A percentile compares a stretch with the other conserved stretches of the same genome.
phyloP scores from a whole-genome alignment of 2,888 invertebrate genomes.

The Odontocerum albicorne region DNA sequence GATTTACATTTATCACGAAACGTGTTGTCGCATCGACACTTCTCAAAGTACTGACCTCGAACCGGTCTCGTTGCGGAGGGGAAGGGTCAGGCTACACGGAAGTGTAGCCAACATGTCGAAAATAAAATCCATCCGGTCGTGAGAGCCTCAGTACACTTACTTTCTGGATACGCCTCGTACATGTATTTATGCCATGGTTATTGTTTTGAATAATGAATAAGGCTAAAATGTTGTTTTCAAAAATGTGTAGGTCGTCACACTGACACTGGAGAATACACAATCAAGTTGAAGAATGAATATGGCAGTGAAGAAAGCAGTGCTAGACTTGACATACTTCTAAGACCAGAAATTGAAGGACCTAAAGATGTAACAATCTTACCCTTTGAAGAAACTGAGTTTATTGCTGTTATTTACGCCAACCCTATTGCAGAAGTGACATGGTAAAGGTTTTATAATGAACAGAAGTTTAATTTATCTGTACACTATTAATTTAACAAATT shows the following conservation, averaged over 20 bases:
- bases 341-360: conserved; percentile 78
- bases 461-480: neutral
- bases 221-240: too few relatives aligned
- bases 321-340: conserved; percentile 73
- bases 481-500: neutral
- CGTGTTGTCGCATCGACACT: too few relatives aligned
- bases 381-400: conserved; percentile 76
- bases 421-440: conserved; percentile 89
- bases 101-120: too few relatives aligned
- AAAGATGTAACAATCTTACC: conserved; percentile 74
- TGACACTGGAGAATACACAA: conserved; percentile 81
- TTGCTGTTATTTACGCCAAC: conserved; percentile 82
- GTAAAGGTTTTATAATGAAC: conserved; percentile 45
- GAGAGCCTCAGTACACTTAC: too few relatives aligned
- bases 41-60: too few relatives aligned
- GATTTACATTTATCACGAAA: too few relatives aligned
- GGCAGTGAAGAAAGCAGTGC: conserved; percentile 75
- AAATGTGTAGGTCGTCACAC: conserved; percentile 60
- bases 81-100: too few relatives aligned
- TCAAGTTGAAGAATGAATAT: conserved; percentile 79
- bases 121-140: too few relatives aligned
- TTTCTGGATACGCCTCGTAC: too few relatives aligned
- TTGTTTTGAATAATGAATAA: too few relatives aligned
- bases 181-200: too few relatives aligned
- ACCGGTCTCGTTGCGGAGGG: too few relatives aligned